Evolutionary conservation across 2,888 invertebrate species (phyloP).

Genomic region (Heliconius ethilla): DNA sequence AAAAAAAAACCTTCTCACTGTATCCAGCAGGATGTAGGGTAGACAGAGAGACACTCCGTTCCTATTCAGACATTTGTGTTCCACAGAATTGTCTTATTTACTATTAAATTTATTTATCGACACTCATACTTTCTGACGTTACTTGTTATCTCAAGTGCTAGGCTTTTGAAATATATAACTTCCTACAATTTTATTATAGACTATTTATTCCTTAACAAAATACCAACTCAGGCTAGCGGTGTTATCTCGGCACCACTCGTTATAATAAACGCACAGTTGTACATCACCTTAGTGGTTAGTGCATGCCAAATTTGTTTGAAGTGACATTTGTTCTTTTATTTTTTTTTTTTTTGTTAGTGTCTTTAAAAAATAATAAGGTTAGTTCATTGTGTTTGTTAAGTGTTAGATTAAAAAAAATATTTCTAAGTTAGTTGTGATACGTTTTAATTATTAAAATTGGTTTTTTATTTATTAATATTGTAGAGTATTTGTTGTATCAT

Average conservation of each 20-base stretch:
- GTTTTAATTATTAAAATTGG: too few relatives aligned
- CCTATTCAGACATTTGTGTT: too few relatives aligned
- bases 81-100: neutral
- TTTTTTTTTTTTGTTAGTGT: too few relatives aligned
- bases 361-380: too few relatives aligned
- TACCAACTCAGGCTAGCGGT: too few relatives aligned
- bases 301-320: neutral
- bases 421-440: too few relatives aligned
- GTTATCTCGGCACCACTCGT: conserved; percentile 3
- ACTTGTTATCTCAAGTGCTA: neutral
- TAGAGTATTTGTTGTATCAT: too few relatives aligned
- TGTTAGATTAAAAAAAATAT: too few relatives aligned
- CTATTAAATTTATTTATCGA: neutral
- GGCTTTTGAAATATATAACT: neutral
- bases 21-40: neutral
- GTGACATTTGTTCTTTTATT: neutral
- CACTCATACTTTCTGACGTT: neutral
- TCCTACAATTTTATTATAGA: neutral
- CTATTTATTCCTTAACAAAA: neutral
- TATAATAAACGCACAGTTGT: conserved; percentile 4
- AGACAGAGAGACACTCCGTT: neutral
- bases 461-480: too few relatives aligned
- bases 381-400: too few relatives aligned
- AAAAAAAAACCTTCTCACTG: neutral
- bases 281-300: neutral